These are phyloP conservation scores for Drosophila murphyi DNA, from an alignment of 1,140 invertebrate species.

Conservation along the genomic window DNA sequence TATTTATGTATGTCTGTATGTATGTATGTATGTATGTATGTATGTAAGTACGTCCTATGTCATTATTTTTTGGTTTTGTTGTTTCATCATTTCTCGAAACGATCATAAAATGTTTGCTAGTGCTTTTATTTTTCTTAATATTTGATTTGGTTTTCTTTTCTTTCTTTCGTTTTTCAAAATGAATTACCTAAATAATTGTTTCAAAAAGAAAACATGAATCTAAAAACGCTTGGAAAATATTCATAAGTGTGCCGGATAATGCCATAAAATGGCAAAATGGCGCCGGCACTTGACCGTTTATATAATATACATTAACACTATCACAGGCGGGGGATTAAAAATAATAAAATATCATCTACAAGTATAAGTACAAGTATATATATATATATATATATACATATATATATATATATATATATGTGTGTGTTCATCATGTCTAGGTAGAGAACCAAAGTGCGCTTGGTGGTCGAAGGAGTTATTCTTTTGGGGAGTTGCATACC, in stretches of 20 bases:
- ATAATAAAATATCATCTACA: conserved; percentile 23
- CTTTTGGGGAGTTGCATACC: background rate
- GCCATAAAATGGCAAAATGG: conserved; percentile 24
- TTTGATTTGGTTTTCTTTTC: background rate
- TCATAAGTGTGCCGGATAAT: conserved; percentile 35
- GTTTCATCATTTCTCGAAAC: background rate
- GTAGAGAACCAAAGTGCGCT: conserved; percentile 19
- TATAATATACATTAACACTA: conserved; percentile 64
- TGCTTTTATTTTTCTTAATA: conserved; percentile 13
- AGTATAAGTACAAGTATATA: background rate
- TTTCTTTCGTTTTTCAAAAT: conserved; percentile 28
- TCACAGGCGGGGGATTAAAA: conserved; percentile 66
- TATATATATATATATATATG: background rate
- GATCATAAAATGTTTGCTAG: background rate
- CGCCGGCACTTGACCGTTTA: conserved; percentile 22
- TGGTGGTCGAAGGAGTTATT: background rate
- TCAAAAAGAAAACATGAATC: conserved; percentile 42
- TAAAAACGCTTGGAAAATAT: conserved; percentile 45
- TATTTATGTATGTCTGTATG: background rate
- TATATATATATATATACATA: background rate
- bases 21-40: background rate
- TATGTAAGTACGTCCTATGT: background rate
- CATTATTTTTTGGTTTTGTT: conserved; percentile 5
- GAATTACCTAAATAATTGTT: conserved; percentile 45
- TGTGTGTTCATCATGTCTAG: conserved; percentile 2